A percentile compares a stretch with the other conserved stretches of the same genome.
Conservation (phyloP, 2,113 vertebrate species). For the Candoia aspera region DNA sequence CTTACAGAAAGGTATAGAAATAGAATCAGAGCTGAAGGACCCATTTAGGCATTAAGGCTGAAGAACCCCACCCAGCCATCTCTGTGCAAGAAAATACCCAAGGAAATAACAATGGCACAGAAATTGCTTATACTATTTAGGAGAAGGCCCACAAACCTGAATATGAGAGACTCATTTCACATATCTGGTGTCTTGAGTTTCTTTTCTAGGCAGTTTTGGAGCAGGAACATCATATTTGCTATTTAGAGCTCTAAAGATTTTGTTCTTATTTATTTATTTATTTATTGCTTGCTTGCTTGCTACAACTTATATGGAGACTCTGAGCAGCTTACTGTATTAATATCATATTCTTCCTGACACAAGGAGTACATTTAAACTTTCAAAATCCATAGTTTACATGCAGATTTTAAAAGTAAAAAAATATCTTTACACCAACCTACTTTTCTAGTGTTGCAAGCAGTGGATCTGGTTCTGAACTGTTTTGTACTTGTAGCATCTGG, state of each 20-base stretch:
- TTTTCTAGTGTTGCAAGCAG: constrained; percentile 96
- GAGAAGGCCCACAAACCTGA: too few species aligned
- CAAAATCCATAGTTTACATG: neutral
- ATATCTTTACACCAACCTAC: constrained; percentile 72
- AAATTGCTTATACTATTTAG: neutral
- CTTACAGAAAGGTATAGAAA: too few species aligned
- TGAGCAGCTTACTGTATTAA: neutral
- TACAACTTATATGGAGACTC: neutral
- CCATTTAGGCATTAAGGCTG: too few species aligned
- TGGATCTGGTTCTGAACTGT: constrained; percentile 92
- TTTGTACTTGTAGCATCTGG: constrained; percentile 98
- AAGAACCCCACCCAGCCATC: too few species aligned
- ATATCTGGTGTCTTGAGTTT: neutral
- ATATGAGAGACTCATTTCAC: neutral
- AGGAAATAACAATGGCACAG: neutral
- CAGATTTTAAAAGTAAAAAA: neutral
- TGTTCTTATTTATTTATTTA: neutral
- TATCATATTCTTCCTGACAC: neutral
- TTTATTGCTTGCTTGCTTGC: neutral
- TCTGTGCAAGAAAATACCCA: neutral
- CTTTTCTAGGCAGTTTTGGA: neutral
- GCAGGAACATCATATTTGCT: neutral
- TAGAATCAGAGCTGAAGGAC: too few species aligned
- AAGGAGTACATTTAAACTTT: neutral
- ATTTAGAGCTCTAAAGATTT: neutral